phyloP scores from a whole-genome alignment of 2,888 invertebrate species.

The Desoria tigrina region DNA sequence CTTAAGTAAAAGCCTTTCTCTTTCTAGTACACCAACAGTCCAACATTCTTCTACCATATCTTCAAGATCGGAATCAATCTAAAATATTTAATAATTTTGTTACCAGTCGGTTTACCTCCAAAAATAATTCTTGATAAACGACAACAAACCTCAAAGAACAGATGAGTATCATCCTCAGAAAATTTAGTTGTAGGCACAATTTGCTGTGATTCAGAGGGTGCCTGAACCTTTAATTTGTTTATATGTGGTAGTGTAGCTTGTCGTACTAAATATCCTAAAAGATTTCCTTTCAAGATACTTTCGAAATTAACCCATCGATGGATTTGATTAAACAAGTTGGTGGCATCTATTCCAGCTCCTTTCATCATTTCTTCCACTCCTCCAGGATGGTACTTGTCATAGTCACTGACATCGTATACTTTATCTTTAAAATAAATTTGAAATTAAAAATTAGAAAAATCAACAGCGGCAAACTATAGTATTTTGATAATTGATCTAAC shows the following conservation, averaged over 20 bases:
- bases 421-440: constrained; percentile 23
- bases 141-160: constrained; percentile 33
- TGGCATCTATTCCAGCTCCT: constrained; percentile 48
- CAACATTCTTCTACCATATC: constrained; percentile 43
- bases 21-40: constrained; percentile 40
- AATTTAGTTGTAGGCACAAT: constrained; percentile 30
- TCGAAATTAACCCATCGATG: constrained; percentile 52
- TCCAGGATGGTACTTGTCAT: constrained; percentile 50
- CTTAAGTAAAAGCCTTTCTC: constrained; percentile 44
- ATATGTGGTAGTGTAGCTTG: constrained; percentile 17
- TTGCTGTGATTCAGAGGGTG: not conserved
- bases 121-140: too few relatives aligned
- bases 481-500: constrained; percentile 10
- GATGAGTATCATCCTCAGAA: constrained; percentile 32
- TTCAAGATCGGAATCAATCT: constrained; percentile 17
- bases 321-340: constrained; percentile 39
- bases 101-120: too few relatives aligned
- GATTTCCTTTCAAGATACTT: constrained; percentile 43
- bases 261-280: constrained; percentile 43
- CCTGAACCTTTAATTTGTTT: constrained; percentile 16
- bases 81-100: too few relatives aligned
- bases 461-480: not conserved
- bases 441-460: not conserved
- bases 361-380: constrained; percentile 50
- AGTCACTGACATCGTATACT: constrained; percentile 50